Evolutionary conservation across 2,113 vertebrate species (phyloP), one percentile per base, ranked within the genome.

Genomic region (Rhegmatorhina hoffmannsi): DNA sequence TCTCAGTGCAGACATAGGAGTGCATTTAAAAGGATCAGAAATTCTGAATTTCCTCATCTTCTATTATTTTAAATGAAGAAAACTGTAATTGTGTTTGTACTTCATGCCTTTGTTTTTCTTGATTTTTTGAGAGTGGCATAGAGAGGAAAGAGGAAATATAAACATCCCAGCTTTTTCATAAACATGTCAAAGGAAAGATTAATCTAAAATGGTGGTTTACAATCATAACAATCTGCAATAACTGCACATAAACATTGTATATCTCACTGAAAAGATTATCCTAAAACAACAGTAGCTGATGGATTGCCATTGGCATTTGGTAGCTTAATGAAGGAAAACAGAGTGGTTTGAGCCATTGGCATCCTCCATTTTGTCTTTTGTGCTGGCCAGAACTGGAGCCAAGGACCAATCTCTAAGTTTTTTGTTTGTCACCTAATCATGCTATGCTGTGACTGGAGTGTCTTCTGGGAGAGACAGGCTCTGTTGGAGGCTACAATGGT

Each of bases 161-260:
- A 74, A 31, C 31, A 58, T 14, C 53, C 9, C 46, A 9, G 10
- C 4, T 82, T 33, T 40, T 72, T 31, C 66, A 78, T 77, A 86
- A 89, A 91, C 23, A 23, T 8, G 25, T 58, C 58, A 84, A 56
- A 89, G 46, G 49, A 40, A 86, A 76, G 76, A 73, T 56, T 78
- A 73, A 60, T 25, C 26, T 76, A 28, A 88, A 92, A 67, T 60
- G 47, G 36, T 81, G 90, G 33, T 95, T 91, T 86, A 21, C 49
- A 90, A 52, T 67, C 43, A 15, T 34, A 84, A 72, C 43, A 66
- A 73, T 68, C 78, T 83, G 43, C 68, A 84, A 17, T 70, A 90
- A 55, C 43, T 4, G 4, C 64, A 93, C 72, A 52, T 73, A 38
- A 82, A 89, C 69, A 55, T 31, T 8, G 14, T 36, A 38, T 69